phyloP scores from a whole-genome alignment of 2,113 vertebrate species.

The Odocoileus hemionus region DNA sequence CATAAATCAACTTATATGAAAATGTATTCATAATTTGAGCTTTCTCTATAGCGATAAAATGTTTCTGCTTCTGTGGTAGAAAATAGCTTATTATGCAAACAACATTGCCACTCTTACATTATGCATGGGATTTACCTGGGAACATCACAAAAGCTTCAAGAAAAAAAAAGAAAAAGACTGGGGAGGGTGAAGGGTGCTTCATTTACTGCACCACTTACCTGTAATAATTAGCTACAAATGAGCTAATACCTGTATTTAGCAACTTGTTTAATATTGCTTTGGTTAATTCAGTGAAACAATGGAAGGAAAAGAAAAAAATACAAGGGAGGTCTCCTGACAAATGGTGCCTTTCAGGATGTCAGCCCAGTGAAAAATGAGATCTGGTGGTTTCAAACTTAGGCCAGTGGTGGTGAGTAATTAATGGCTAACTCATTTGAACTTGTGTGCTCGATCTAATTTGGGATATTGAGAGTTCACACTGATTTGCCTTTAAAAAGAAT shows the following conservation, averaged over 20 bases:
- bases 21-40: conserved; percentile 86
- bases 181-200: conserved; percentile 72
- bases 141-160: conserved; percentile 82
- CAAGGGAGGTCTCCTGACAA: conserved; percentile 73
- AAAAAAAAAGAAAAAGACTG: conserved; percentile 22
- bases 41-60: conserved; percentile 86
- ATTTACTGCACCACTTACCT: conserved; percentile 81
- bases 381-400: conserved; percentile 59
- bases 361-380: conserved; percentile 74
- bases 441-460: conserved; percentile 78
- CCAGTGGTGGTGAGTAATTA: conserved; percentile 74
- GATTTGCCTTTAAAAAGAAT: conserved; percentile 73
- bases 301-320: conserved; percentile 62
- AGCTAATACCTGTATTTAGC: conserved; percentile 81
- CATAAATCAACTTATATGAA: conserved; percentile 87
- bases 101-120: conserved; percentile 84
- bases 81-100: conserved; percentile 89
- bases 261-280: conserved; percentile 77
- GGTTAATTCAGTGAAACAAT: conserved; percentile 74
- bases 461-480: conserved; percentile 69
- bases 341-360: conserved; percentile 76
- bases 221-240: conserved; percentile 84
- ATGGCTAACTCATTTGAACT: conserved; percentile 73
- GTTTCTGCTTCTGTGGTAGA: conserved; percentile 84
- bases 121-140: conserved; percentile 86